phyloP scores from a whole-genome alignment of 2,797 vertebrate species.

The Mycteria americana region DNA sequence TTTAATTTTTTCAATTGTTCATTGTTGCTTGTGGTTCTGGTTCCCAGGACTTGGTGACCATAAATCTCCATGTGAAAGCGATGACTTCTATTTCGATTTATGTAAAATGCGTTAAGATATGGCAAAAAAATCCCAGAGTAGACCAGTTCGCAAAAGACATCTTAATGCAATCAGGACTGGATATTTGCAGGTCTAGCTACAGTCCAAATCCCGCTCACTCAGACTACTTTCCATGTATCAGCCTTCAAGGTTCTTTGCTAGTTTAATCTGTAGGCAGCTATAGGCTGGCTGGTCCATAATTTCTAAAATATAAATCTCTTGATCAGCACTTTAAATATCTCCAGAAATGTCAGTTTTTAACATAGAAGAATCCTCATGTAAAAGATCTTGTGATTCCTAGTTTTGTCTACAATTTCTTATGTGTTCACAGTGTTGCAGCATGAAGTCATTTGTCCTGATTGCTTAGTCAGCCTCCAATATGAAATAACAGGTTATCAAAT shows the following conservation, averaged over 20 bases:
- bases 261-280: neutral
- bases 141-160: neutral
- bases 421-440: neutral
- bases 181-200: neutral
- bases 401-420: neutral
- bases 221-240: neutral
- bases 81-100: neutral
- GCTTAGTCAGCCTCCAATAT: neutral
- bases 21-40: constrained; percentile 5
- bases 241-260: neutral
- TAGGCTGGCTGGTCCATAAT: neutral
- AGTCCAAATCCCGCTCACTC: neutral
- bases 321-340: neutral
- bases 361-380: neutral
- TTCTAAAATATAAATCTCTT: neutral
- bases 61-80: neutral
- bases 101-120: neutral
- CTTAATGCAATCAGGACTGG: neutral
- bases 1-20: neutral
- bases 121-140: neutral
- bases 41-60: neutral
- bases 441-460: neutral
- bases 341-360: neutral
- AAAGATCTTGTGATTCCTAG: neutral
- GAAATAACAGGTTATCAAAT: neutral